Evolutionary conservation across 2,113 vertebrate species (phyloP), one percentile per base, ranked within the genome.

Genomic region (Melanerpes formicivorus): DNA sequence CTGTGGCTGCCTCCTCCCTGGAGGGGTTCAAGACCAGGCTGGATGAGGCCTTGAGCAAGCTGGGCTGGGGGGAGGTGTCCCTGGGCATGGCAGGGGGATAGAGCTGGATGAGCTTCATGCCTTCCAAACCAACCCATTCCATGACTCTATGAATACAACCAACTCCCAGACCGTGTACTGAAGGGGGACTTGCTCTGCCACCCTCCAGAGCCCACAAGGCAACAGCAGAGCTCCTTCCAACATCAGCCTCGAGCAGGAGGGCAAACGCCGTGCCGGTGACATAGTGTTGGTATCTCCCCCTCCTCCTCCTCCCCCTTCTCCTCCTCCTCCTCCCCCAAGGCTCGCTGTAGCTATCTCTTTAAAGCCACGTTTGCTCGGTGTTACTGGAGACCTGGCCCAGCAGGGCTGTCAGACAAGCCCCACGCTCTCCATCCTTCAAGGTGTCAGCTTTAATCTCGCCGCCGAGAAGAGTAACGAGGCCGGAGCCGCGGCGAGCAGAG

Each of bases 141-240:
- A 5, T 52, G 50, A 52, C 22, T 48, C 48, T 21, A 19, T 21
- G 50, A 23, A 52, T 3, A 22, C 5, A 18, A n/a, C 62, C 18
- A 54, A 1, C 46, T 27, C 22, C 18, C 34, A 71, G 58, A 16
- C 4, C 2, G 0, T 0, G 1, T 2, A 34, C 60, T 19, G 26
- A 22, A 50, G 58, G 69, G 15, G 42, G 30, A 29, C 37, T 18
- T 11, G 30, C 37, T 8, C 5, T 0, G 10, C 50, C 55, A 21
- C n/a, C 17, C 29, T 15, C 42, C 21, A 32, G 42, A 16, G 9
- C 15, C 18, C 1, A 0, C 2, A 29, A 32, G 14, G 18, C 37
- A 55, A 52, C 27, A 52, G 59, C 37, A 48, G 1, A 1, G 22
- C 42, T 46, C 44, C n/a, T 26, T 42, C 58, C 71, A 74, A 62